Conservation (phyloP, 2,113 vertebrate genomes). For the Tetraodon nigroviridis region DNA sequence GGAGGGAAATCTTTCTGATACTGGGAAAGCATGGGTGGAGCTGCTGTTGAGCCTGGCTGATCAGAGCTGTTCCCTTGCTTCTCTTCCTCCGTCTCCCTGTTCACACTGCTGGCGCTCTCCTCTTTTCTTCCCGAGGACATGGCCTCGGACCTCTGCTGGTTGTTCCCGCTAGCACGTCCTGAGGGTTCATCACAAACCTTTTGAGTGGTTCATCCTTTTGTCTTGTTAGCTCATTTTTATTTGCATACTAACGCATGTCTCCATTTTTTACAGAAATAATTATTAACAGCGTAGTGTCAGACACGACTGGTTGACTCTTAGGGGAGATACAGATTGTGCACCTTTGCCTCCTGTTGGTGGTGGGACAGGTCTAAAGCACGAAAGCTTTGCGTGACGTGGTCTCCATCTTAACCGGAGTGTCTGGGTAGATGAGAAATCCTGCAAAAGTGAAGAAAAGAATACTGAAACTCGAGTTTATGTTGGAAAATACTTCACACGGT, state of each 20-base stretch:
- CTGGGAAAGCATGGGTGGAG: slow-evolving; percentile 49
- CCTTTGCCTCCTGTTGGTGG: slow-evolving; percentile 45
- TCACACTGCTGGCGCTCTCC: slow-evolving; percentile 15
- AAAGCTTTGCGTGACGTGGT: slow-evolving; percentile 65
- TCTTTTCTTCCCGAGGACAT: slow-evolving; percentile 42
- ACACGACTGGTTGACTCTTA: slow-evolving; percentile 1
- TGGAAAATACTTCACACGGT: too few relatives aligned
- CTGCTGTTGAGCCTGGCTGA: slow-evolving; percentile 5
- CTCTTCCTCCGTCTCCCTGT: background rate
- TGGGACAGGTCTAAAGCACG: slow-evolving; percentile 39
- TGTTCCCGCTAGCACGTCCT: slow-evolving; percentile 34
- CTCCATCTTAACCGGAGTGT: slow-evolving; percentile 65
- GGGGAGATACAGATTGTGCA: slow-evolving; percentile 45
- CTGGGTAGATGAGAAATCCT: slow-evolving; percentile 74
- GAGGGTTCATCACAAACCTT: too few relatives aligned
- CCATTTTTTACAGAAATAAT: background rate
- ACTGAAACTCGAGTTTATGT: too few relatives aligned
- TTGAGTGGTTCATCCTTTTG: too few relatives aligned
- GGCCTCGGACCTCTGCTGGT: slow-evolving; percentile 51
- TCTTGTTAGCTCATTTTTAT: too few relatives aligned
- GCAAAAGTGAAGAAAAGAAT: background rate
- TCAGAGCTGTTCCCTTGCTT: slow-evolving; percentile 8
- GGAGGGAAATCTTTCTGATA: slow-evolving; percentile 70
- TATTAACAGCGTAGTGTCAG: background rate
- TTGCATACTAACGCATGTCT: too few relatives aligned